Base-by-base conservation (phyloP, 2,888 invertebrate species). In the Teinopalpus imperialis region DNA sequence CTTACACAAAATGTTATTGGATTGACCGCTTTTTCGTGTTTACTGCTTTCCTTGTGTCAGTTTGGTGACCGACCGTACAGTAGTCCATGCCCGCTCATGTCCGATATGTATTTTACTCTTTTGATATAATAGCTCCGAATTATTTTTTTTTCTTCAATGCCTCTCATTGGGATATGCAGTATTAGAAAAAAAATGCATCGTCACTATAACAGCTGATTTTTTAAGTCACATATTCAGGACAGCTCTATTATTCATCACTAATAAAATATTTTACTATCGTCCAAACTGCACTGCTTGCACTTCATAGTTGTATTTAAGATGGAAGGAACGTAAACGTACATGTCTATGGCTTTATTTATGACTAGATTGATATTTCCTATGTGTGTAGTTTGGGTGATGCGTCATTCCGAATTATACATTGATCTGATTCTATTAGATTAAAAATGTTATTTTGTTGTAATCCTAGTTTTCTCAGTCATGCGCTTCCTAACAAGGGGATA, bases 21-120 rank as follows among this genome's bases (percentile, higher is more conserved):
- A 89, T 89, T 89, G 89, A 90, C 79, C 89, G 90, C 90, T 90
- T 87, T 83, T 83, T 89, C 90, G 88, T 90, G 89, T 90, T 83
- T 89, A 89, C 82, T 81, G 90, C 90, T 90, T 90, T 90, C 85
- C 90, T 90, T 90, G 90, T 90, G 90, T 90, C 88, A 85, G 88
- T 86, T 89, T 89, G 87, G 80, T 88, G 88, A 88, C 86, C 85
- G 79, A 79, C 83, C 88, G 85, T 79, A 68, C 68, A 85, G 87
- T 89, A 89, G 89, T 77, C 88, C 86, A 86, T 87, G 89, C 87
- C 88, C 88, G 86, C 80, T 86, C 88, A 83, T 85, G 69, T 77
- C 78, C 74, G 79, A 62, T 73, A 77, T 74, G 69, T 81, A 79
- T 80, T 85, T 76, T 81, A 76, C 78, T 82, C 74, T 81, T 81